Conservation (phyloP, 1,140 invertebrate species). For the Trypoxylus dichotomus region DNA sequence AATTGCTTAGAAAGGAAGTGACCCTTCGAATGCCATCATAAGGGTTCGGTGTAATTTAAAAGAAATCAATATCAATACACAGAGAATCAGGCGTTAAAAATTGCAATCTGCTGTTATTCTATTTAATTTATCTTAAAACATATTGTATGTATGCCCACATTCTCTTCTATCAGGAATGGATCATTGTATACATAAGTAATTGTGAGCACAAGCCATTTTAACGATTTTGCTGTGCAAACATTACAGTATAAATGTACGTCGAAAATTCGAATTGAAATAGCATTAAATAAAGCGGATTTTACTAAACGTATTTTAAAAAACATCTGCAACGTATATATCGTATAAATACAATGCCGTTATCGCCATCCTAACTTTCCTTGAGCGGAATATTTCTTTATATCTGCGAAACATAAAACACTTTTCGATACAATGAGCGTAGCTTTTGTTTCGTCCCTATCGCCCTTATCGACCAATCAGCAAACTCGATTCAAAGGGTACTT, state of each 20-base stretch:
- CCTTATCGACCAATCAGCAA: conserved; percentile 41
- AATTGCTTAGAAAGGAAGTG: too few relatives aligned
- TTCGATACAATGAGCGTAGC: conserved; percentile 14
- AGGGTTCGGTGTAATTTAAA: too few relatives aligned
- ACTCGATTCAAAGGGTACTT: conserved; percentile 40
- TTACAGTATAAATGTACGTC: neutral
- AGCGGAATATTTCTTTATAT: conserved; percentile 21
- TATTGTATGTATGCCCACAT: too few relatives aligned
- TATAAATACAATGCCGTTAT: neutral
- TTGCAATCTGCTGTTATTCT: too few relatives aligned
- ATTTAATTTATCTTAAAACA: too few relatives aligned
- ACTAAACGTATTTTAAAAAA: neutral
- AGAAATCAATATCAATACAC: too few relatives aligned
- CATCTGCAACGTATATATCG: conserved; percentile 3
- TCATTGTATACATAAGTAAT: too few relatives aligned
- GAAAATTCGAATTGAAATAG: neutral
- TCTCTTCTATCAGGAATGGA: too few relatives aligned
- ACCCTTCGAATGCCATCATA: too few relatives aligned
- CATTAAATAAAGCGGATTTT: neutral
- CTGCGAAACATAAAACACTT: conserved; percentile 10
- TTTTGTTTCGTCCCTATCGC: conserved; percentile 24
- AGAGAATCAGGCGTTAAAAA: too few relatives aligned
- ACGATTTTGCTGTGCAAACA: neutral
- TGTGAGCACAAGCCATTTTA: neutral
- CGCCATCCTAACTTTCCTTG: neutral